Evolutionary conservation across 1,140 invertebrate species (phyloP).

Genomic region (Adoxophyes honmai): DNA sequence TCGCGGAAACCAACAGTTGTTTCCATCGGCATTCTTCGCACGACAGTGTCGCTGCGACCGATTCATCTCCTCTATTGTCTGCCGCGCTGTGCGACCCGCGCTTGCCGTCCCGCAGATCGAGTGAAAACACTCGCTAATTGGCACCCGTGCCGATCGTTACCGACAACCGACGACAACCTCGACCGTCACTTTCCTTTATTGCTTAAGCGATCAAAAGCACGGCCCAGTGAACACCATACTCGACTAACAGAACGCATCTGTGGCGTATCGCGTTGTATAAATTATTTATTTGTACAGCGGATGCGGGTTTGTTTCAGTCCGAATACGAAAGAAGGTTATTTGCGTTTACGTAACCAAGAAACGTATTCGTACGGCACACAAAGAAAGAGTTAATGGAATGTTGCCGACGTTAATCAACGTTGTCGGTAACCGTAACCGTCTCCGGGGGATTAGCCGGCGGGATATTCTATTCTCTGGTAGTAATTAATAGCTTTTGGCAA

Average conservation of each 20-base stretch:
- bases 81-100: slow-evolving; percentile 19
- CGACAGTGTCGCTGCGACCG: slow-evolving; percentile 32
- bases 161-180: slow-evolving; percentile 19
- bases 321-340: slow-evolving; percentile 59
- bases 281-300: slow-evolving; percentile 52
- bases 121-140: slow-evolving; percentile 32
- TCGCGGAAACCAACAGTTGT: slow-evolving; percentile 65
- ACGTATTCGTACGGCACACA: slow-evolving; percentile 29
- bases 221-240: slow-evolving; percentile 21
- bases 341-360: slow-evolving; percentile 46
- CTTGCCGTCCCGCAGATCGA: slow-evolving; percentile 18
- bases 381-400: slow-evolving; percentile 57
- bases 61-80: slow-evolving; percentile 37
- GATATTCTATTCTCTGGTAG: slow-evolving; percentile 70
- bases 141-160: slow-evolving; percentile 19
- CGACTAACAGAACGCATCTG: slow-evolving; percentile 36
- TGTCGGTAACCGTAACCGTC: slow-evolving; percentile 70
- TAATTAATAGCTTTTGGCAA: slow-evolving; percentile 77
- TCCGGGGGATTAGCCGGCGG: slow-evolving; percentile 64
- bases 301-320: slow-evolving; percentile 49
- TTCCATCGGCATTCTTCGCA: slow-evolving; percentile 62
- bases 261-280: slow-evolving; percentile 39
- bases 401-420: slow-evolving; percentile 68
- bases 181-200: slow-evolving; percentile 30
- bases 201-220: slow-evolving; percentile 23